Base-by-base conservation (phyloP, 2,888 invertebrate genomes). In the Sympetrum striolatum region DNA sequence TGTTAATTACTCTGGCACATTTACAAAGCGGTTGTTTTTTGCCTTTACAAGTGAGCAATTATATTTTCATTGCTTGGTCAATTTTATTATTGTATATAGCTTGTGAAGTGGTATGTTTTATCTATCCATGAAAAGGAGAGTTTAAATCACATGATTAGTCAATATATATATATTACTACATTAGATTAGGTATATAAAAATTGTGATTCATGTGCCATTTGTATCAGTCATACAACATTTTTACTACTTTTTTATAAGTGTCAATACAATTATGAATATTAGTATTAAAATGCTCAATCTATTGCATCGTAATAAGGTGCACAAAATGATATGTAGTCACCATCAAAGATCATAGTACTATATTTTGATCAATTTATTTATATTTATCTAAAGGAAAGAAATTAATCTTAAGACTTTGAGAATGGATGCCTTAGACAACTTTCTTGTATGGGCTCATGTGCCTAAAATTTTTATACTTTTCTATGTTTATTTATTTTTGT, bases 121-220 rank as follows among this genome's bases (percentile, higher is more conserved):
- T 86, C 25, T 86, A 37, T 86, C 31, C 18, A 3, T 53, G 18
- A 53, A 3, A 5, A 53, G 53, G 5, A 53, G 18, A 53, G 18
- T 53, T 86, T 35, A 86, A 86, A 64, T 25, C 10, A 60, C 14
- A 37, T 86, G 35, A 60, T 60, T 86, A 86, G 86, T 60, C 64
- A 35, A 37, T 60, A 60, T 60, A 37, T 60, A 60, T 60, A 86
- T 64, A 86, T 60, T 60, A 22, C 53, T 58, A 86, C 12, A 64
- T 39, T 86, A 86, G 86, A 60, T 37, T 86, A 86, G 35, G n/a
- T 60, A 39, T 58, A 58, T 35, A 58, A 81, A 14, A 60, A 86
- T 39, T 86, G 86, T 86, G 86, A 86, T 86, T 86, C 37, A 86
- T 86, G 86, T 86, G 86, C 86, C 86, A 86, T 86, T 82, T 86